phyloP scores from a whole-genome alignment of 2,113 vertebrate genomes.

The Ancistrus triradiatus region DNA sequence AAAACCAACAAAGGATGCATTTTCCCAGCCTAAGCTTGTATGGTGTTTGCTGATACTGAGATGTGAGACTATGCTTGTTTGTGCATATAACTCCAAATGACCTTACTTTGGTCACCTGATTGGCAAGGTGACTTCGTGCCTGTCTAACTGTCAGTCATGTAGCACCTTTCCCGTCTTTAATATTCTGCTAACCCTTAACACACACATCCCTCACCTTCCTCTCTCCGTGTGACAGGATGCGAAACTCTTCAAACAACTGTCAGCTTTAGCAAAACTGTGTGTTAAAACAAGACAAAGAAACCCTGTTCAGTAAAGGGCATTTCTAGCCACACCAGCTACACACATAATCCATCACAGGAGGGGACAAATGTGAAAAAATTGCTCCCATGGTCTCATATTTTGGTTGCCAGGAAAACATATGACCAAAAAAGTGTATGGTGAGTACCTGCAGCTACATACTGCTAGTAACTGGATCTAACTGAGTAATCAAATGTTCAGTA shows the following conservation, averaged over 20 bases:
- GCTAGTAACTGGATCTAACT: too few species aligned
- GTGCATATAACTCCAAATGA: constrained; percentile 26
- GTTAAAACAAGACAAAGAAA: neutral
- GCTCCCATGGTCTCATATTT: too few species aligned
- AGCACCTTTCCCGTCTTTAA: constrained; percentile 59
- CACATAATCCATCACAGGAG: neutral
- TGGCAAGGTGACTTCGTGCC: constrained; percentile 67
- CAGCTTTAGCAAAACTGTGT: constrained; percentile 9
- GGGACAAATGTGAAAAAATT: too few species aligned
- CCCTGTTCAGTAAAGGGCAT: too few species aligned
- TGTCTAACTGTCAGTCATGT: constrained; percentile 70
- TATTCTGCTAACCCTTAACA: constrained; percentile 69
- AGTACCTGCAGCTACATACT: too few species aligned
- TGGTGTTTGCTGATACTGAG: too few species aligned
- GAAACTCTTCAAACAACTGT: constrained; percentile 20
- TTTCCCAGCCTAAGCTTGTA: too few species aligned
- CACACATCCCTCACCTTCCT: neutral
- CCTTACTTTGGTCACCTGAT: constrained; percentile 62
- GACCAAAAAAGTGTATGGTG: too few species aligned
- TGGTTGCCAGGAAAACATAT: too few species aligned
- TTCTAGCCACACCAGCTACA: too few species aligned
- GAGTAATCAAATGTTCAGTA: too few species aligned
- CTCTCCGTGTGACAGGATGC: constrained; percentile 13
- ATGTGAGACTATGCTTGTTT: constrained; percentile 11
- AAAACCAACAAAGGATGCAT: too few species aligned